These are phyloP conservation scores for Hypselothyrea guttata DNA, from an alignment of 2,888 invertebrate species.

Conservation along the genomic window DNA sequence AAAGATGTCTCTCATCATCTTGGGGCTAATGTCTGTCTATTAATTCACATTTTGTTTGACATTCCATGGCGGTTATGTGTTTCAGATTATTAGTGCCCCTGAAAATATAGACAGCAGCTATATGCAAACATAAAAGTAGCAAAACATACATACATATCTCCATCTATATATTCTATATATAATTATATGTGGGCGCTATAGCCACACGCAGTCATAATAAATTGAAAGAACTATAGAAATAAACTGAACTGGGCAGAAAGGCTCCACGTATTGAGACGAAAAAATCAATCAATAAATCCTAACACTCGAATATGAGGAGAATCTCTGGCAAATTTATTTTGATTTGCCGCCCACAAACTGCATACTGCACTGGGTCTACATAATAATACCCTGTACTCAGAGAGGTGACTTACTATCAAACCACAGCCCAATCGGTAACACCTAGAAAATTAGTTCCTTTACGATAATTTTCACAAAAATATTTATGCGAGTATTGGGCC, in stretches of 20 bases:
- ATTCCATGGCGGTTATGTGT: conserved; percentile 53
- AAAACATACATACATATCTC: not conserved
- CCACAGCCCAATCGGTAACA: too few species aligned
- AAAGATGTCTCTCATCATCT: conserved; percentile 41
- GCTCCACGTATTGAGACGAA: not conserved
- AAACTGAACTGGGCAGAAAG: conserved; percentile 4
- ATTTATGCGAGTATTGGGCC: too few species aligned
- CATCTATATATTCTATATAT: conserved; percentile 20
- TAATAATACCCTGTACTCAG: too few species aligned
- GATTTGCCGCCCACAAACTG: too few species aligned
- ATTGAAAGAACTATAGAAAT: conserved; percentile 25
- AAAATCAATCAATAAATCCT: conserved; percentile 27
- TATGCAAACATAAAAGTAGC: conserved; percentile 14
- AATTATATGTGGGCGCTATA: conserved; percentile 48
- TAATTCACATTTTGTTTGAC: conserved; percentile 58
- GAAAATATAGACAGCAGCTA: conserved; percentile 40
- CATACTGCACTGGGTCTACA: too few species aligned
- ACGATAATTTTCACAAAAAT: too few species aligned
- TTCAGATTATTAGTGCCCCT: conserved; percentile 39
- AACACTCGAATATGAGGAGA: not conserved
- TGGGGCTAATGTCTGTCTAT: conserved; percentile 43
- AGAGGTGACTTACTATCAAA: too few species aligned
- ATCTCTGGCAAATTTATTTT: too few species aligned
- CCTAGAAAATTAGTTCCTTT: too few species aligned
- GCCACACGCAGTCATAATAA: conserved; percentile 55